Percentiles rank a stretch among this genome's conserved stretches.
phyloP scores from a whole-genome alignment of 2,888 invertebrate genomes.

The Eudemis profundana region DNA sequence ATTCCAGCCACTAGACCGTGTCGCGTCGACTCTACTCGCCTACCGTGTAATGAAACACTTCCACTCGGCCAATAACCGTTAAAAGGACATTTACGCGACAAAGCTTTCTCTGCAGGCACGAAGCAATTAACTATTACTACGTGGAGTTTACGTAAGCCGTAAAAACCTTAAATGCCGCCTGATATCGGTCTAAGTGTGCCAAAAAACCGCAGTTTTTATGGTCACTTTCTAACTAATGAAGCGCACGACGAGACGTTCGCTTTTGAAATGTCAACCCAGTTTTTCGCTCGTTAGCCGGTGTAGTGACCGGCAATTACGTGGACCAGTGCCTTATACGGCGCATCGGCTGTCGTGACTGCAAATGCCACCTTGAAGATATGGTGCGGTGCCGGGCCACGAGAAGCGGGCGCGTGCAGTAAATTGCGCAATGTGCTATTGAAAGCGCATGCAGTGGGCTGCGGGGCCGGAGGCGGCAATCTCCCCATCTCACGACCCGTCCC shows the following conservation, averaged over 20 bases:
- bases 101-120: constrained; percentile 70
- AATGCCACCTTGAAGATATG: constrained; percentile 70
- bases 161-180: constrained; percentile 39
- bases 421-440: constrained; percentile 79
- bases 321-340: constrained; percentile 50
- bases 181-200: constrained; percentile 49
- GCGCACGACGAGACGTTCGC: constrained; percentile 50
- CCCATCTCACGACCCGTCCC: constrained; percentile 71
- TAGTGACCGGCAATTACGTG: constrained; percentile 51
- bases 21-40: constrained; percentile 56
- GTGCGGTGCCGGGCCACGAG: constrained; percentile 55
- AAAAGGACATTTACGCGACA: constrained; percentile 73
- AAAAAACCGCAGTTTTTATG: constrained; percentile 54
- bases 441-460: constrained; percentile 64
- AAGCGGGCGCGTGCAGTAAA: constrained; percentile 69
- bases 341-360: constrained; percentile 68
- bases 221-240: constrained; percentile 50
- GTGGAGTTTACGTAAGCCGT: constrained; percentile 37
- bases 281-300: constrained; percentile 49
- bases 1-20: constrained; percentile 75
- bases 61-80: constrained; percentile 79
- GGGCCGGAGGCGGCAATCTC: constrained; percentile 63
- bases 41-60: constrained; percentile 82
- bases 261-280: constrained; percentile 63
- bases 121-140: constrained; percentile 62